phyloP scores from a whole-genome alignment of 2,888 invertebrate genomes.

The Melanostoma scalare region DNA sequence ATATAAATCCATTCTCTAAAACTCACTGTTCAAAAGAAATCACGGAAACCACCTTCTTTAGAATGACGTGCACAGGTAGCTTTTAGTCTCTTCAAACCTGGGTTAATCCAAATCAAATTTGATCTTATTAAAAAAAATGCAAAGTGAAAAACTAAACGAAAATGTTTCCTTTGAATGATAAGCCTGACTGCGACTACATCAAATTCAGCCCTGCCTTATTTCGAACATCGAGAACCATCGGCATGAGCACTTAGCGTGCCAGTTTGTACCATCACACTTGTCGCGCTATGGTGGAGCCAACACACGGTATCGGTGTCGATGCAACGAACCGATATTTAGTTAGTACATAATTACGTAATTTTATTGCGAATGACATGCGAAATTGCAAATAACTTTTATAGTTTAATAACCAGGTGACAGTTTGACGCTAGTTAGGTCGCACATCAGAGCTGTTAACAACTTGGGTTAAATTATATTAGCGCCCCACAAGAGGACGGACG shows the following conservation, averaged over 20 bases:
- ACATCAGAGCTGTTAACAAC: conserved; percentile 8
- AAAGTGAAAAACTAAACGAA: too few relatives aligned
- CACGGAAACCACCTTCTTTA: too few relatives aligned
- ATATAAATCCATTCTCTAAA: too few relatives aligned
- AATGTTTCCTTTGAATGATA: neutral
- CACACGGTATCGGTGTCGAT: conserved; percentile 5
- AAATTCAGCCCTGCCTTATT: neutral
- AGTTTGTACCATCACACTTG: conserved; percentile 43
- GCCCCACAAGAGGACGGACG: neutral
- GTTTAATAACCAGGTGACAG: conserved; percentile 68
- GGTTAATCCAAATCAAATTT: too few relatives aligned
- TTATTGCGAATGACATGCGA: conserved; percentile 69
- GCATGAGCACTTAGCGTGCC: conserved; percentile 48
- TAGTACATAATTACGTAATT: conserved; percentile 64
- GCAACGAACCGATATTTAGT: conserved; percentile 58
- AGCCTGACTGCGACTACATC: too few relatives aligned
- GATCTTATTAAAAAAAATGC: too few relatives aligned
- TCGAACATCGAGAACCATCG: conserved; percentile 2
- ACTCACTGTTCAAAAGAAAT: too few relatives aligned
- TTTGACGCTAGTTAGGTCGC: conserved; percentile 55
- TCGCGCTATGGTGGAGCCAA: conserved; percentile 1
- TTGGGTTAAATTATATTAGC: conserved; percentile 5
- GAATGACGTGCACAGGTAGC: too few relatives aligned
- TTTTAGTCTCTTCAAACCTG: too few relatives aligned
- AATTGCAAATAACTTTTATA: conserved; percentile 65